Conservation (phyloP, 53 echinoderm and acorn worm genomes). For the Paelopatides confundens region DNA sequence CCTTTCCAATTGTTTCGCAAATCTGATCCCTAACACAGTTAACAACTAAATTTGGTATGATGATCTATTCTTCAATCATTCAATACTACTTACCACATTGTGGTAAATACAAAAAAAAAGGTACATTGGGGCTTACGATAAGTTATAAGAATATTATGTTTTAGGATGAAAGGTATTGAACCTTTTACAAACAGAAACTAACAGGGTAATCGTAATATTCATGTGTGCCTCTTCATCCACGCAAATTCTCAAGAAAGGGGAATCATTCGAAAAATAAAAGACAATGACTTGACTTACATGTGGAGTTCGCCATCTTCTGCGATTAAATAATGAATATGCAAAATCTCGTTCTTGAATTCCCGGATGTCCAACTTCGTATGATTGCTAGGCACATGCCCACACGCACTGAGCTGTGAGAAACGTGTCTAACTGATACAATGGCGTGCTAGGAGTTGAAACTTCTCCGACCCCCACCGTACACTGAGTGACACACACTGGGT, state of each 20-base stretch:
- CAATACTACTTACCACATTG: too few relatives aligned
- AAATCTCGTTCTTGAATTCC: background rate
- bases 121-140: background rate
- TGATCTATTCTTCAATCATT: too few relatives aligned
- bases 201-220: background rate
- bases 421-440: too few relatives aligned
- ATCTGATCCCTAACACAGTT: background rate
- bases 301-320: slow-evolving; percentile 50
- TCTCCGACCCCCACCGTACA: too few relatives aligned
- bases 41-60: too few relatives aligned
- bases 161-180: background rate
- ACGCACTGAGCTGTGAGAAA: too few relatives aligned
- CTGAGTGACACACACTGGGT: too few relatives aligned
- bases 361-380: slow-evolving; percentile 11
- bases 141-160: background rate
- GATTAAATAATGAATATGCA: slow-evolving; percentile 46
- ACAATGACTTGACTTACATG: slow-evolving; percentile 58
- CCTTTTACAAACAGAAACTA: background rate
- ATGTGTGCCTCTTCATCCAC: background rate
- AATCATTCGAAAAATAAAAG: slow-evolving; percentile 15
- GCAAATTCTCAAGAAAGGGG: background rate
- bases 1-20: background rate
- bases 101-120: background rate
- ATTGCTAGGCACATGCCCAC: too few relatives aligned
- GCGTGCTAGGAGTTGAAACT: too few relatives aligned